These are phyloP conservation scores for Resseliella maxima DNA, from an alignment of 2,888 invertebrate species.

Conservation along the genomic window DNA sequence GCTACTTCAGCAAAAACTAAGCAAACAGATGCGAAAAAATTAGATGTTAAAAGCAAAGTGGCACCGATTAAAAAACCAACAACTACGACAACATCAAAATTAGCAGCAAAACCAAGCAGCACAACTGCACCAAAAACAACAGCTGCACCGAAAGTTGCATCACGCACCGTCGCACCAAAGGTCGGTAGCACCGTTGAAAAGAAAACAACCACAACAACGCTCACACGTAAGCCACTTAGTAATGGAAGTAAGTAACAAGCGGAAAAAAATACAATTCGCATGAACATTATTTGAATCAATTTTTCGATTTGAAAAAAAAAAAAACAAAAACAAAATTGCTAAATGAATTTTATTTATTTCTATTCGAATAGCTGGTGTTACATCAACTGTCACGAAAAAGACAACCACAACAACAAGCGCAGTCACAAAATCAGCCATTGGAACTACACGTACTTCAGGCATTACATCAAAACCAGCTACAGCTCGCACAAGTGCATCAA, in stretches of 20 bases:
- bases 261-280: too few species aligned
- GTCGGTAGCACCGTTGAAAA: constrained; percentile 19
- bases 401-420: constrained; percentile 21
- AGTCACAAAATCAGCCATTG: constrained; percentile 5
- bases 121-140: constrained; percentile 58
- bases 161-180: constrained; percentile 45
- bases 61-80: constrained; percentile 58
- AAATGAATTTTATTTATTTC: constrained; percentile 5
- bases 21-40: constrained; percentile 51
- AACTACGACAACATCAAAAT: constrained; percentile 58
- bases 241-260: constrained; percentile 55
- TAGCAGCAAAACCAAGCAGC: constrained; percentile 57
- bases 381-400: constrained; percentile 13
- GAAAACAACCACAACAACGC: constrained; percentile 55
- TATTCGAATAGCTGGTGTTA: background rate
- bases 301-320: too few species aligned
- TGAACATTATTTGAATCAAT: too few species aligned
- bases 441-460: background rate
- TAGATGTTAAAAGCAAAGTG: constrained; percentile 56
- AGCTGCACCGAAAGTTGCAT: constrained; percentile 58
- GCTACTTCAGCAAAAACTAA: background rate
- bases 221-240: constrained; percentile 41
- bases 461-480: constrained; percentile 20
- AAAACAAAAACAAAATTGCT: background rate
- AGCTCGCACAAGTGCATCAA: constrained; percentile 51